Evolutionary conservation across 2,113 vertebrate genomes (phyloP).

Genomic region (Helogale parvula): DNA sequence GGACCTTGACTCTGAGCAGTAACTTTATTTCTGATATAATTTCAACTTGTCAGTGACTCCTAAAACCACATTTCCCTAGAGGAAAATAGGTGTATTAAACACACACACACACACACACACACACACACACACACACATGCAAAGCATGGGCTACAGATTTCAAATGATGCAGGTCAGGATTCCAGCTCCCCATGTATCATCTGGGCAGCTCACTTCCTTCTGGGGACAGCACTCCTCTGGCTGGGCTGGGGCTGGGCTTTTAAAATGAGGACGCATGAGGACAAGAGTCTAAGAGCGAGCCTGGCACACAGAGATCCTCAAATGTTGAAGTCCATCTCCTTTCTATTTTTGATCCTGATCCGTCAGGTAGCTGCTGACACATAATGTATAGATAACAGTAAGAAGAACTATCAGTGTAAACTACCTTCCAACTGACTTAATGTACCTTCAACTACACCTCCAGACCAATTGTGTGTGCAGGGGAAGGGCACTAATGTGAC

Average conservation of each 20-base stretch:
- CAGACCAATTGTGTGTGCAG: background rate
- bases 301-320: background rate
- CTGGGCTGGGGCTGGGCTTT: background rate
- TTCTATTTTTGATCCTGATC: background rate
- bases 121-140: too few species aligned
- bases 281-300: background rate
- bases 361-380: background rate
- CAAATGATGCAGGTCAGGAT: background rate
- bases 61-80: background rate
- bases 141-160: background rate
- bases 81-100: background rate
- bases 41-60: background rate
- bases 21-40: background rate
- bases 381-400: background rate
- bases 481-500: background rate
- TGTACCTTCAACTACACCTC: background rate
- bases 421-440: background rate
- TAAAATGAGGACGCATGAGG: background rate
- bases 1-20: background rate
- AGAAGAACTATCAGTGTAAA: background rate
- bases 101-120: too few species aligned
- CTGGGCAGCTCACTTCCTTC: background rate
- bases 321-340: background rate
- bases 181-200: background rate
- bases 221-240: background rate